These are phyloP conservation scores for Phasia obesa DNA, from an alignment of 2,888 invertebrate species.

Conservation along the genomic window DNA sequence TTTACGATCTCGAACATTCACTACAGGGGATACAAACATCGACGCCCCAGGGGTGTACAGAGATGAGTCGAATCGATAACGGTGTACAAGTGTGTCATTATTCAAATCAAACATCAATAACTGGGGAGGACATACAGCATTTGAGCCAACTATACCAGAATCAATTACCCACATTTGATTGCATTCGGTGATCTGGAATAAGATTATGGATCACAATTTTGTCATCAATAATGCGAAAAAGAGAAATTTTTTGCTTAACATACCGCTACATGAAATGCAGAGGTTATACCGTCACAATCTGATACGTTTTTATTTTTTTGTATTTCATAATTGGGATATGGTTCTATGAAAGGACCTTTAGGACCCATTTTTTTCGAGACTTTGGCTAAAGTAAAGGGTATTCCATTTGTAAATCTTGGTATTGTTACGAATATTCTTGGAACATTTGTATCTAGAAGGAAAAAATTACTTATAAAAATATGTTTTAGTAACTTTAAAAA, in stretches of 20 bases:
- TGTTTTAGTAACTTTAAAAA: neutral
- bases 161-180: constrained; percentile 87
- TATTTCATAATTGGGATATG: constrained; percentile 87
- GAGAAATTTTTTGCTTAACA: constrained; percentile 77
- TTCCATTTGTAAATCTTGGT: constrained; percentile 88
- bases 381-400: constrained; percentile 88
- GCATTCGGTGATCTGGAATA: constrained; percentile 85
- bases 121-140: constrained; percentile 87
- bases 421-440: constrained; percentile 87
- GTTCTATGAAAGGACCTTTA: constrained; percentile 84
- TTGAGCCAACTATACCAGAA: constrained; percentile 84
- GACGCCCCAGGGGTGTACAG: constrained; percentile 76
- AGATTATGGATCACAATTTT: no score
- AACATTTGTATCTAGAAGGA: constrained; percentile 70
- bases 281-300: constrained; percentile 87
- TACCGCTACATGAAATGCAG: constrained; percentile 89
- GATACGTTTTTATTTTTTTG: constrained; percentile 84
- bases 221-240: no score
- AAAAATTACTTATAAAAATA: neutral
- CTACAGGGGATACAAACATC: constrained; percentile 79
- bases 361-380: constrained; percentile 84
- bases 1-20: constrained; percentile 84
- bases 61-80: constrained; percentile 76
- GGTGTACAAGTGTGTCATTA: constrained; percentile 84
- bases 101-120: constrained; percentile 88